Evolutionary conservation across 2,113 vertebrate genomes (phyloP), one percentile per base, ranked within the genome.

Genomic region (Paradoxurus hermaphroditus): DNA sequence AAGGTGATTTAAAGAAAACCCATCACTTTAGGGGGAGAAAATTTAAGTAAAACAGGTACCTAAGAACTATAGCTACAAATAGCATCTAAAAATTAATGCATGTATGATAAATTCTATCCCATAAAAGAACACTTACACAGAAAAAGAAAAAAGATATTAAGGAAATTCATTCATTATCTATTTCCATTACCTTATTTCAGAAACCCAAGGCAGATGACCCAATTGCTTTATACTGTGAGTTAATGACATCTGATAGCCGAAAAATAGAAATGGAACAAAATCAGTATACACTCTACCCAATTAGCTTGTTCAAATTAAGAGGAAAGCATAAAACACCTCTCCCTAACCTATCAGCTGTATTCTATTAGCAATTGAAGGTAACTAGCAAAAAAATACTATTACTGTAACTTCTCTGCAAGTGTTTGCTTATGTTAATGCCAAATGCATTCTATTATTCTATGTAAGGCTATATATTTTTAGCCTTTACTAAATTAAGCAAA

Each of bases 121-220:
- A 91, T 70, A 86, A 89, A 93, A 82, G 16, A n/a, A 46, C 49
- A 94, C 72, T 67, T 92, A 78, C 18, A 46, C 5, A 65, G 44
- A n/a, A 46, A 25, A 68, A n/a, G 41, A 25, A 68, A 87, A 97
- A 88, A 31, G 15, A 29, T 36, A 77, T 81, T 95, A 86, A 36
- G 31, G 31, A 90, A 89, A 97, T 67, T 96, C 77, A 87, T 56
- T 90, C 82, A 95, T 82, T 90, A 95, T 59, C 86, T 85, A 81
- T 82, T 93, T 51, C 83, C 53, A 96, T 79, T 86, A 86, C 65
- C 65, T 96, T 82, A 91, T 59, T 96, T 96, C 94, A 96, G 72
- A 93, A 93, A 95, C 56, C 34, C 70, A 65, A 94, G 94, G 91
- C 9, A 97, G 72, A 97, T 96, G 81, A 96, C 73, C 75, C 63